Evolutionary conservation across 1,140 invertebrate genomes (phyloP).

Genomic region (Drosophila mojavensis): DNA sequence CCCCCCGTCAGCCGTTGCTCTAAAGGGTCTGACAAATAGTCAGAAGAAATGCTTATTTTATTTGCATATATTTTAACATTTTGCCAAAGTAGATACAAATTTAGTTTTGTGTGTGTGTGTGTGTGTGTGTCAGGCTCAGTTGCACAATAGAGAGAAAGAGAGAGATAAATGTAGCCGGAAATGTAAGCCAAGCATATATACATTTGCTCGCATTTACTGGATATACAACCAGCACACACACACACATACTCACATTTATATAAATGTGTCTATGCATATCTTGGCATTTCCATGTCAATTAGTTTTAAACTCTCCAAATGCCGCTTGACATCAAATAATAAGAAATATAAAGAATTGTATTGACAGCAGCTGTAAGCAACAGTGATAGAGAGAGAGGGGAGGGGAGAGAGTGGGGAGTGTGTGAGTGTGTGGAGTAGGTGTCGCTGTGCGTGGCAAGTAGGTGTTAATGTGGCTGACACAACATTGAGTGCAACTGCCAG

Average conservation of each 20-base stretch:
- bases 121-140: conserved; percentile 16
- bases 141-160: conserved; percentile 52
- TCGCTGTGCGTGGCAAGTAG: not conserved
- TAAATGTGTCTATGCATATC: not conserved
- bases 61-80: conserved; percentile 74
- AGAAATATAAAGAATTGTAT: conserved; percentile 42
- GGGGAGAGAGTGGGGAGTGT: not conserved
- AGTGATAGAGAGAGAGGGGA: not conserved
- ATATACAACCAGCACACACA: conserved; percentile 4
- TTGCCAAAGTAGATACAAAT: conserved; percentile 47
- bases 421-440: not conserved
- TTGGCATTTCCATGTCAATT: conserved; percentile 74
- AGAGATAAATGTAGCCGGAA: conserved; percentile 61
- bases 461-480: conserved; percentile 41
- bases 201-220: not conserved
- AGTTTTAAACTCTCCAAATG: conserved; percentile 59
- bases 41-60: conserved; percentile 71
- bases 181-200: conserved; percentile 42
- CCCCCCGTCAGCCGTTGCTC: not conserved
- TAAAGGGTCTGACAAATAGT: conserved; percentile 47
- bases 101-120: not conserved
- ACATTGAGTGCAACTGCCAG: conserved; percentile 37
- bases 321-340: conserved; percentile 48
- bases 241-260: not conserved
- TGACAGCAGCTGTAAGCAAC: conserved; percentile 25